These are phyloP conservation scores for Chaetura pelagica DNA, from an alignment of 2,113 vertebrate genomes.

Conservation along the genomic window DNA sequence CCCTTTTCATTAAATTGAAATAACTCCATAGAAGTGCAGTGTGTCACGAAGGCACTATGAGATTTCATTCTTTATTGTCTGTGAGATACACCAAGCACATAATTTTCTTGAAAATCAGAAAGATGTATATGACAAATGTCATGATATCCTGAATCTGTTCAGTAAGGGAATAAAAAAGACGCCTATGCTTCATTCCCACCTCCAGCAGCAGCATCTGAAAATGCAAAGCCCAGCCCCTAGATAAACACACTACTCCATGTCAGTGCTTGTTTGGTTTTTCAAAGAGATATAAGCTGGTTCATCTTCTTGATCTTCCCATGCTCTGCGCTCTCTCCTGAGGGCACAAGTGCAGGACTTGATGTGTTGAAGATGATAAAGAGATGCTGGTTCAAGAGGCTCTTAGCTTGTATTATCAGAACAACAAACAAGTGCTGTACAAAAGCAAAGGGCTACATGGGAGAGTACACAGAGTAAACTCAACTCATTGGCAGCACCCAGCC, in stretches of 20 bases:
- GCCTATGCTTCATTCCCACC: background rate
- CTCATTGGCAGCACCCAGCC: accelerated
- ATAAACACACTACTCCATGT: background rate
- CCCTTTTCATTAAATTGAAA: background rate
- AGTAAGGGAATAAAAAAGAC: background rate
- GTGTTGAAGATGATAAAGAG: conserved; percentile 37
- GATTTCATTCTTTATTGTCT: background rate
- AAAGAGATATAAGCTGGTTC: background rate
- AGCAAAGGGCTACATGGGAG: background rate
- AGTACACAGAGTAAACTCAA: background rate
- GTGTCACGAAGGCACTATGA: background rate
- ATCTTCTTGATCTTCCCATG: conserved; percentile 16
- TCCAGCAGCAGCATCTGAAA: background rate
- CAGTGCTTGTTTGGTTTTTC: background rate
- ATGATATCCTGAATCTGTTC: background rate
- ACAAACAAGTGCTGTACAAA: conserved; percentile 1
- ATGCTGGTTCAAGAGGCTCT: background rate
- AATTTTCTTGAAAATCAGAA: background rate
- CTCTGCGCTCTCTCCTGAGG: background rate
- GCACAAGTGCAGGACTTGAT: conserved; percentile 24
- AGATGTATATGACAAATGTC: background rate
- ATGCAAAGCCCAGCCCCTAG: background rate
- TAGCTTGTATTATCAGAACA: background rate
- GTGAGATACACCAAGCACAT: background rate
- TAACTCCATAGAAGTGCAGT: background rate